Evolutionary conservation across 2,113 vertebrate genomes (phyloP).

Genomic region (Saccopteryx bilineata): DNA sequence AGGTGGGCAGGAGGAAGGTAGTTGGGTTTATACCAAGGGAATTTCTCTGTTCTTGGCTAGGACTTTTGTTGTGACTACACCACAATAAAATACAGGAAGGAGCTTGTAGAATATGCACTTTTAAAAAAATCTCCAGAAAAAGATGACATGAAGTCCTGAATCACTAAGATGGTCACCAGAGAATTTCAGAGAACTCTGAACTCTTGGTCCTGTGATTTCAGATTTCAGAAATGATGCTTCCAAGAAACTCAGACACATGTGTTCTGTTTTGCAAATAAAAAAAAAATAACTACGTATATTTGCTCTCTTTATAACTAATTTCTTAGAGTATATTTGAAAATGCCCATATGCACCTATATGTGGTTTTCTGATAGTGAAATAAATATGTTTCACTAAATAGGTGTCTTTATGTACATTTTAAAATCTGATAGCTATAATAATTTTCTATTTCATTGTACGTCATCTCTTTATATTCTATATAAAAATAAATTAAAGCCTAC

Average conservation of each 20-base stretch:
- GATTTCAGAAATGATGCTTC: conserved; percentile 49
- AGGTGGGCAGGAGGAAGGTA: conserved; percentile 14
- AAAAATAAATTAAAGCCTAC: neutral
- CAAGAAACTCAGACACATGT: neutral
- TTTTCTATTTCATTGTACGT: conserved; percentile 17
- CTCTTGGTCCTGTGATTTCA: conserved; percentile 39
- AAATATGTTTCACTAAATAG: conserved; percentile 8
- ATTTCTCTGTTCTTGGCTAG: neutral
- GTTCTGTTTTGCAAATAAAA: neutral
- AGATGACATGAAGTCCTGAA: neutral
- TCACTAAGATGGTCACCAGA: conserved; percentile 26
- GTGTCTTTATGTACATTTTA: conserved; percentile 34
- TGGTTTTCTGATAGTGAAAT: conserved; percentile 46
- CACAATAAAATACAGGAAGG: neutral
- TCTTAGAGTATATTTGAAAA: conserved; percentile 34
- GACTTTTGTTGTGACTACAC: too few species aligned
- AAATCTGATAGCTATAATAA: neutral
- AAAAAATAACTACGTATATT: neutral
- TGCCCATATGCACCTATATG: neutral
- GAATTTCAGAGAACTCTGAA: neutral
- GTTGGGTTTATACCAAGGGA: neutral
- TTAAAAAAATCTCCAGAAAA: conserved; percentile 30
- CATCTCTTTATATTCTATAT: conserved; percentile 21
- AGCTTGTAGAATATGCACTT: neutral
- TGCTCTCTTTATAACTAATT: conserved; percentile 14